A percentile compares a stretch with the other conserved stretches of the same genome.
Conservation (phyloP, 2,113 vertebrate species). For the Carollia perspicillata region DNA sequence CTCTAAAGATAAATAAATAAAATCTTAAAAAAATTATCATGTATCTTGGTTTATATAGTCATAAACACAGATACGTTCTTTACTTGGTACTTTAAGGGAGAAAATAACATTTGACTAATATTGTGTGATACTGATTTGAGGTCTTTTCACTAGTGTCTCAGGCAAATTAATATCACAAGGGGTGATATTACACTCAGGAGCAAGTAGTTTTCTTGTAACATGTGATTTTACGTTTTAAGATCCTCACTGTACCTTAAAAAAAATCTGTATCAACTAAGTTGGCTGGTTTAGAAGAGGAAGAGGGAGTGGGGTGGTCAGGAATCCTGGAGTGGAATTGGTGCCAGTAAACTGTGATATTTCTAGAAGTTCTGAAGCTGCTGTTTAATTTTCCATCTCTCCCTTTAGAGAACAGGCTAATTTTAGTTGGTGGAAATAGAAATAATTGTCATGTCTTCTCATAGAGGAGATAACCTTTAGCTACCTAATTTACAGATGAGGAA, state of each 20-base stretch:
- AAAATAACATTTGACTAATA: conserved; percentile 2
- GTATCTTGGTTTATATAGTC: neutral
- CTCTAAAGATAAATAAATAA: too few relatives aligned
- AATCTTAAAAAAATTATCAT: neutral
- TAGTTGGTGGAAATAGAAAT: neutral
- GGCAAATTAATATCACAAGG: neutral
- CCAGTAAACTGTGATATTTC: neutral
- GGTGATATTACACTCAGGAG: too few relatives aligned
- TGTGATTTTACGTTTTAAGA: neutral
- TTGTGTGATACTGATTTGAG: neutral
- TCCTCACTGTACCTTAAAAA: neutral
- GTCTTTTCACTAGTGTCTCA: conserved; percentile 22
- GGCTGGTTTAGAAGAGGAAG: neutral
- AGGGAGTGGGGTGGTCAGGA: neutral
- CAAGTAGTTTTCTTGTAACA: neutral
- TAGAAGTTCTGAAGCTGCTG: neutral
- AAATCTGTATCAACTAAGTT: neutral
- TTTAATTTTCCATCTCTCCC: neutral
- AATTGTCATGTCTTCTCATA: neutral
- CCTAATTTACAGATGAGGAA: neutral
- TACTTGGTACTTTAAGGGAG: neutral
- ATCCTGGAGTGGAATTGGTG: neutral
- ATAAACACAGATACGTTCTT: neutral
- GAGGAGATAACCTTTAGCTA: neutral
- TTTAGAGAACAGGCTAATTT: conserved; percentile 20